Conservation (phyloP, 2,888 invertebrate genomes). For the Empis stercorea region DNA sequence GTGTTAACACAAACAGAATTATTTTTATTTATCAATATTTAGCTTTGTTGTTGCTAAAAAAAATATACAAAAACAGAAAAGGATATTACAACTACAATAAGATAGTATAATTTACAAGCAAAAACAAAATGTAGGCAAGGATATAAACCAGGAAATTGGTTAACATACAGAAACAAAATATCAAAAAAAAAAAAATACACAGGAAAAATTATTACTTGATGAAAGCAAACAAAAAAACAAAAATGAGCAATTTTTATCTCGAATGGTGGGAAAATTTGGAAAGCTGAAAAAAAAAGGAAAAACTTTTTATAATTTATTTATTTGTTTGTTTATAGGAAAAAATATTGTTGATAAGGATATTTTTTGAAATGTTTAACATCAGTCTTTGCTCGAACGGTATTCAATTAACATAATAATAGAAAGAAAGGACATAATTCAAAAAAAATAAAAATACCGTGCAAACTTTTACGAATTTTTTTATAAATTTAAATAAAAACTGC, state of each 20-base stretch:
- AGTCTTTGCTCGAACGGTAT: slow-evolving; percentile 11
- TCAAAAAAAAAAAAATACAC: no score
- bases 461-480: no score
- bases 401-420: slow-evolving; percentile 3
- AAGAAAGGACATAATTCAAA: no score
- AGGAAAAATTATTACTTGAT: neutral
- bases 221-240: neutral
- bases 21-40: neutral
- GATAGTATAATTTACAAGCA: neutral
- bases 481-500: no score
- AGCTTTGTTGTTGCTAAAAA: neutral
- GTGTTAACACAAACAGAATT: neutral
- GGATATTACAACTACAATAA: neutral
- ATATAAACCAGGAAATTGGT: neutral
- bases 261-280: no score
- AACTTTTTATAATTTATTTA: neutral
- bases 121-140: neutral
- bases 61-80: neutral
- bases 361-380: slow-evolving; percentile 1
- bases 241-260: neutral
- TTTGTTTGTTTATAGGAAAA: neutral
- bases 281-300: neutral
- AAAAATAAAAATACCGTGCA: no score
- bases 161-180: neutral
- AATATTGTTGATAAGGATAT: no score